These are phyloP conservation scores for Ascidia mentula DNA, from an alignment of 23 tunicate genomes.

Conservation along the genomic window DNA sequence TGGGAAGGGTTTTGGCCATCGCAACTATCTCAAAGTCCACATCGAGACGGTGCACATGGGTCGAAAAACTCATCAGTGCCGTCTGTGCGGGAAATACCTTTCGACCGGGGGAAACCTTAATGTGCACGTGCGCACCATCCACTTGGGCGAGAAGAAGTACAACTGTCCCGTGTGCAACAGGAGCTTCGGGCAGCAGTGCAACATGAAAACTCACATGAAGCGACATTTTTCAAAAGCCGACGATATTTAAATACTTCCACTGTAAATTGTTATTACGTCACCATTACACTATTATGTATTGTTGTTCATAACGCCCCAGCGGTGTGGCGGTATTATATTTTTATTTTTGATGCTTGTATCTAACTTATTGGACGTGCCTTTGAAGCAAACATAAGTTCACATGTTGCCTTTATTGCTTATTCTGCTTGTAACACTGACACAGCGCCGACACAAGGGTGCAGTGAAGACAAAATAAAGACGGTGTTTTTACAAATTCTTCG, in stretches of 20 bases:
- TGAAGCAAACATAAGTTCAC: not conserved
- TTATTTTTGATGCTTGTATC: not conserved
- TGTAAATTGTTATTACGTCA: not conserved
- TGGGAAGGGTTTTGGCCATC: constrained; percentile 95
- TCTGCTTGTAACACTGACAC: not conserved
- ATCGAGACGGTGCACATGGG: constrained; percentile 96
- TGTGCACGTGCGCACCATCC: constrained; percentile 94
- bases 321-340: not conserved
- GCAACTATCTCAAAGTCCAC: constrained; percentile 85
- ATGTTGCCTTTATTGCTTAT: not conserved
- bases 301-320: not conserved
- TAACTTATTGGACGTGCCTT: not conserved
- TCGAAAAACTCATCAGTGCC: constrained; percentile 77
- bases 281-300: not conserved
- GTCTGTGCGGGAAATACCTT: constrained; percentile 82
- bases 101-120: constrained; percentile 93
- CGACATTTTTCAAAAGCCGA: constrained; percentile 69
- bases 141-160: constrained; percentile 94
- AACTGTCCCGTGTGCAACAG: constrained; percentile 87
- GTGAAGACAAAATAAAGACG: constrained; percentile 1
- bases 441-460: constrained; percentile 1
- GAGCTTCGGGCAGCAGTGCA: constrained; percentile 97
- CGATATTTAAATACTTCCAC: not conserved
- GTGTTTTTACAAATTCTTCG: no score
- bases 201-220: constrained; percentile 97